Conservation (phyloP, 1,140 invertebrate genomes). For the Pogonomyrmex californicus region DNA sequence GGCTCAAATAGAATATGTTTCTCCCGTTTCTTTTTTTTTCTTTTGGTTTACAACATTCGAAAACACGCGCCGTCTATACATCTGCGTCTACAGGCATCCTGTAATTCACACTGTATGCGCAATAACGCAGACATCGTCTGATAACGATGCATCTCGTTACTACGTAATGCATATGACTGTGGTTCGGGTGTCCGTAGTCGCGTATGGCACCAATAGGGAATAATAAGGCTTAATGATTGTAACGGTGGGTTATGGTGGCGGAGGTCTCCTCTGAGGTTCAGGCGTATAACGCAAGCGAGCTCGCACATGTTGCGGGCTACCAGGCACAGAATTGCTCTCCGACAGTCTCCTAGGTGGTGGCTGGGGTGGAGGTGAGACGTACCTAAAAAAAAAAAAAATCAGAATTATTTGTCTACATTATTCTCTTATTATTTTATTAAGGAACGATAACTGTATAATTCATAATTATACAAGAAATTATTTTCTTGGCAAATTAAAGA, state of each 20-base stretch:
- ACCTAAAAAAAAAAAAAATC: constrained; percentile 82
- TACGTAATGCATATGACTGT: constrained; percentile 67
- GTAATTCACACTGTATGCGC: constrained; percentile 54
- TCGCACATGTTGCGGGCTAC: constrained; percentile 90
- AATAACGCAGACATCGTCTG: constrained; percentile 35
- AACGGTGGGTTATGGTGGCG: constrained; percentile 86
- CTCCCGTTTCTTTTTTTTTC: constrained; percentile 40
- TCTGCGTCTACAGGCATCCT: constrained; percentile 17
- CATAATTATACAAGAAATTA: constrained; percentile 28
- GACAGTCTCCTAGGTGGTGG: constrained; percentile 88
- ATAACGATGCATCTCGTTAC: constrained; percentile 60
- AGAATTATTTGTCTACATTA: background rate
- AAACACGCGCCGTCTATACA: constrained; percentile 57
- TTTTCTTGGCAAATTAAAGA: background rate
- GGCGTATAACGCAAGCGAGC: constrained; percentile 91
- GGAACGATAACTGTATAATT: constrained; percentile 14
- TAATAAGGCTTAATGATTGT: constrained; percentile 70
- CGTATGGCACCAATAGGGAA: constrained; percentile 82
- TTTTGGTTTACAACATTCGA: constrained; percentile 66
- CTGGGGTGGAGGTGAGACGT: constrained; percentile 90
- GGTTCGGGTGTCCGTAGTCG: constrained; percentile 69
- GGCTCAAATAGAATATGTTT: constrained; percentile 66
- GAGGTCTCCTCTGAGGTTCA: constrained; percentile 90
- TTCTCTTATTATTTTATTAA: constrained; percentile 5
- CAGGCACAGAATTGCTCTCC: constrained; percentile 90